Evolutionary conservation across 2,113 vertebrate species (phyloP), one percentile per base, ranked within the genome.

Genomic region (Trogon surrucura): DNA sequence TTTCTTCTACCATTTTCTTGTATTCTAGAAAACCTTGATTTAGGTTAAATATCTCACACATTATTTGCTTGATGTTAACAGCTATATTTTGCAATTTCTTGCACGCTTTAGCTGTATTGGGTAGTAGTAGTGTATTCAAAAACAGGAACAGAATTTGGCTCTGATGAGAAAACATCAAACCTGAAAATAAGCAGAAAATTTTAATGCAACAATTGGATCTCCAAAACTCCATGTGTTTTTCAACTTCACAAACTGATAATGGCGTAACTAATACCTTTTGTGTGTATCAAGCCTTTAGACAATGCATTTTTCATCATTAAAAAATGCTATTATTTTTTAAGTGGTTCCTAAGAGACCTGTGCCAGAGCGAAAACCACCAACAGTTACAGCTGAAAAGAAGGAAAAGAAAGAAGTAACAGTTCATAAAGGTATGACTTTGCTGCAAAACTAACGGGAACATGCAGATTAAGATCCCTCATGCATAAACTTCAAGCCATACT

Each of bases 391-490:
- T 58, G 98, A 98, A 81, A 98, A 89, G 92, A 98, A 98, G 88
- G 96, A 90, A 91, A 97, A 97, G 97, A 98, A 98, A 92, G 97
- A 98, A 97, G 89, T 92, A 44, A 86, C 95, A 7, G 84, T 96
- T 73, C 88, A 91, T 85, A 97, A 98, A 99, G 98, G 99, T 99
- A 98, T 93, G 97, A 72, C 22, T 80, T 95, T 29, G n/a, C 34
- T 51, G 34, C 34, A 87, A 73, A 91, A 80, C 9, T 78, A 74
- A 67, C 10, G 70, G 26, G 12, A 79, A 47, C 10, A 26, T 30
- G 26, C 25, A 73, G 50, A 25, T 71, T 72, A 51, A 84, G 7
- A 34, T 71, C 13, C 69, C 19, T 72, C 9, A 54, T n/a, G 10
- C 10, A 38, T 38, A 8, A 61, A 4, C 44, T 80, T 88, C 67